phyloP scores from a whole-genome alignment of 2,888 invertebrate species.

The Anthoptus insignis region DNA sequence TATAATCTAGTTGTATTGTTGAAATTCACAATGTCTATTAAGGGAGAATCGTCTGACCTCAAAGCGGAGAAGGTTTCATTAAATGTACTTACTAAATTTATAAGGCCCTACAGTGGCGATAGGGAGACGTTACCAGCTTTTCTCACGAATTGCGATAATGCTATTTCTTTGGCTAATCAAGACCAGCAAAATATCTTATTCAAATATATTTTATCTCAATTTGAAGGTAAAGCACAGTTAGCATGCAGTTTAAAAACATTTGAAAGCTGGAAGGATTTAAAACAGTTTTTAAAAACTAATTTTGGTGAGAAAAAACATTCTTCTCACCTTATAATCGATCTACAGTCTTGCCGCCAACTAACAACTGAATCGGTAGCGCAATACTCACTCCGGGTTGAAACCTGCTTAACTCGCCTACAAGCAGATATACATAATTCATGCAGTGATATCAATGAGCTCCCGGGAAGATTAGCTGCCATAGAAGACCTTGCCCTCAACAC shows the following conservation, averaged over 20 bases:
- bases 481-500: slow-evolving; percentile 37
- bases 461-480: slow-evolving; percentile 22
- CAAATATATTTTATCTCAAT: slow-evolving; percentile 38
- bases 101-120: slow-evolving; percentile 27
- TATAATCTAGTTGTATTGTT: no score
- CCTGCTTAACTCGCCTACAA: background rate
- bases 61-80: background rate
- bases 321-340: slow-evolving; percentile 28
- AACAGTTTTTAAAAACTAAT: slow-evolving; percentile 28
- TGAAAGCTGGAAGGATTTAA: slow-evolving; percentile 28
- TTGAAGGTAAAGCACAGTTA: slow-evolving; percentile 40
- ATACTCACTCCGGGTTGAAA: slow-evolving; percentile 28
- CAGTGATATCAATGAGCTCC: background rate
- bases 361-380: slow-evolving; percentile 23
- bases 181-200: slow-evolving; percentile 26
- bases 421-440: background rate
- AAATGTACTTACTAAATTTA: slow-evolving; percentile 17
- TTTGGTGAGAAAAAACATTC: slow-evolving; percentile 42
- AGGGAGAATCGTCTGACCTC: background rate
- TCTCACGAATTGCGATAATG: slow-evolving; percentile 40
- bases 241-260: slow-evolving; percentile 37
- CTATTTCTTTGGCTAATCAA: slow-evolving; percentile 25
- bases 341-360: slow-evolving; percentile 26
- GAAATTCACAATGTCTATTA: no score
- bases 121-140: slow-evolving; percentile 30